Conservation (phyloP, 2,888 invertebrate species). For the Selenia dentaria region DNA sequence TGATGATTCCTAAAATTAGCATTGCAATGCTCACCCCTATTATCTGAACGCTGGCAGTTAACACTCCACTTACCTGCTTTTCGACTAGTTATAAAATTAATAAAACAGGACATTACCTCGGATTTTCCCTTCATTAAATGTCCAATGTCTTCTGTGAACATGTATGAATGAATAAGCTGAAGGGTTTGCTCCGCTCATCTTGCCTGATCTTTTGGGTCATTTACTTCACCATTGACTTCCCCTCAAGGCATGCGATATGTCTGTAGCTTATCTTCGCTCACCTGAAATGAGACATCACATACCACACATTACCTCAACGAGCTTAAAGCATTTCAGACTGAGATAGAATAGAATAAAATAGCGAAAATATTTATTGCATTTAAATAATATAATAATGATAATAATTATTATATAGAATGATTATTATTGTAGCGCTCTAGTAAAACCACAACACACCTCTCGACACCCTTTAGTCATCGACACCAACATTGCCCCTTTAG, state of each 20-base stretch:
- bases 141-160: background rate
- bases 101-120: background rate
- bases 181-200: background rate
- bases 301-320: too few relatives aligned
- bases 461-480: too few relatives aligned
- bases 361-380: too few relatives aligned
- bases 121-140: background rate
- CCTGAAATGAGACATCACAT: too few relatives aligned
- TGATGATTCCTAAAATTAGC: constrained; percentile 1
- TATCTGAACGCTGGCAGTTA: constrained; percentile 1
- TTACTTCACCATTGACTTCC: background rate
- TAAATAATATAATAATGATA: too few relatives aligned
- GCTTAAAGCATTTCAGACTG: too few relatives aligned
- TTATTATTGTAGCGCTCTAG: too few relatives aligned
- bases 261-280: too few relatives aligned
- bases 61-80: constrained; percentile 10
- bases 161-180: background rate
- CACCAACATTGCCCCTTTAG: too few relatives aligned
- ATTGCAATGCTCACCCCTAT: constrained; percentile 5
- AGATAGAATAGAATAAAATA: too few relatives aligned
- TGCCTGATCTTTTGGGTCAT: background rate
- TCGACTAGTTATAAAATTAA: constrained; percentile 13
- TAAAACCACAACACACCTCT: too few relatives aligned
- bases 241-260: background rate
- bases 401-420: too few relatives aligned